phyloP scores from a whole-genome alignment of 2,888 invertebrate genomes.

The Eulithis prunata region DNA sequence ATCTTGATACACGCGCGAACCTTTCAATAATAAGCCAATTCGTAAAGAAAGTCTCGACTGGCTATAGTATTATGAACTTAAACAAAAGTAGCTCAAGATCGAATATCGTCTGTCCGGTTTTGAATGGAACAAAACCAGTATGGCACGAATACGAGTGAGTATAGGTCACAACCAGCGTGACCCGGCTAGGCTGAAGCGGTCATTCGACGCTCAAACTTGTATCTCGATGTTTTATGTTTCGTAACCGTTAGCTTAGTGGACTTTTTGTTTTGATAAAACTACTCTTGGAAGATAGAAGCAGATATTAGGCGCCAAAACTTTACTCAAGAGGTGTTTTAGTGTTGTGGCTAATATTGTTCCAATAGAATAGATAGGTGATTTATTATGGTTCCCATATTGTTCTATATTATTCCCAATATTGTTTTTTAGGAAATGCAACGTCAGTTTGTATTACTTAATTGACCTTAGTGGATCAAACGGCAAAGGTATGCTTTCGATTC shows the following conservation, averaged over 20 bases:
- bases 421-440: no score
- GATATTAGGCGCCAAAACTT: slow-evolving; percentile 8
- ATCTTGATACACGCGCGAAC: slow-evolving; percentile 47
- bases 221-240: slow-evolving; percentile 60
- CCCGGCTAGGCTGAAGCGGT: slow-evolving; percentile 60
- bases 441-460: no score
- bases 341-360: no score
- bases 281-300: slow-evolving; percentile 8
- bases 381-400: no score
- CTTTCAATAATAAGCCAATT: slow-evolving; percentile 50
- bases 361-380: no score
- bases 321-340: not conserved
- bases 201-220: slow-evolving; percentile 56
- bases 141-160: slow-evolving; percentile 68
- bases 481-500: not conserved
- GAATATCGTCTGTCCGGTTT: slow-evolving; percentile 46
- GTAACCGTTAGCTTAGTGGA: slow-evolving; percentile 49
- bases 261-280: slow-evolving; percentile 31
- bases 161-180: slow-evolving; percentile 76
- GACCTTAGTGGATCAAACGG: no score
- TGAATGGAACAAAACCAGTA: slow-evolving; percentile 70
- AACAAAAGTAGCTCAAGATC: slow-evolving; percentile 50
- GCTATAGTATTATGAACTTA: slow-evolving; percentile 51
- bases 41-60: slow-evolving; percentile 59
- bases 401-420: no score